phyloP scores from a whole-genome alignment of 2,888 invertebrate species.

The Nemapogon koenigi region DNA sequence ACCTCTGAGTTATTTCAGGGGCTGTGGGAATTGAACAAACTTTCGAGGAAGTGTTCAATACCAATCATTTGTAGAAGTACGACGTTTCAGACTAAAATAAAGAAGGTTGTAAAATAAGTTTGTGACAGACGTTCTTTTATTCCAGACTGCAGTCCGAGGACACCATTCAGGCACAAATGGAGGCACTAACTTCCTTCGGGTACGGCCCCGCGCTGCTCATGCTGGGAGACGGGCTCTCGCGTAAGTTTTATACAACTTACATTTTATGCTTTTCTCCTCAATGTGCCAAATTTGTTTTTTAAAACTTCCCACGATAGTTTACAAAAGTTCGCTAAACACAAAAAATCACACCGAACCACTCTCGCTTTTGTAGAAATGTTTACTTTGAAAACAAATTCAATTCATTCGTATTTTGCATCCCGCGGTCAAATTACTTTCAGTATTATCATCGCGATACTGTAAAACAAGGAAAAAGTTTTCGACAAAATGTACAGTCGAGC shows the following conservation, averaged over 20 bases:
- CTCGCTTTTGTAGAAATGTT: constrained; percentile 3
- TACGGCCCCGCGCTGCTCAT: constrained; percentile 25
- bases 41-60: too few relatives aligned
- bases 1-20: too few relatives aligned
- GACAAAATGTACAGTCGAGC: constrained; percentile 10
- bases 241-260: constrained; percentile 21
- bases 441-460: constrained; percentile 8
- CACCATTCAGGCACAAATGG: constrained; percentile 23
- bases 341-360: constrained; percentile 6
- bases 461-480: constrained; percentile 10
- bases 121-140: constrained; percentile 16
- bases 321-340: constrained; percentile 3
- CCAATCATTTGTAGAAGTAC: too few relatives aligned
- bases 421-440: constrained; percentile 7
- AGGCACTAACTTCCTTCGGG: constrained; percentile 25
- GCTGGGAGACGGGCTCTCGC: constrained; percentile 28
- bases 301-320: constrained; percentile 5
- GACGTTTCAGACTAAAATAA: constrained; percentile 10
- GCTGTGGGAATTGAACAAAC: too few relatives aligned
- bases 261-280: constrained; percentile 10
- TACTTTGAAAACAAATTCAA: neutral
- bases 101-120: constrained; percentile 12
- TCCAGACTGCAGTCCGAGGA: constrained; percentile 18
- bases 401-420: constrained; percentile 1
- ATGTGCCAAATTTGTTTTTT: constrained; percentile 9